Evolutionary conservation across 2,888 invertebrate species (phyloP).

Genomic region (Pristionchus japonicus): DNA sequence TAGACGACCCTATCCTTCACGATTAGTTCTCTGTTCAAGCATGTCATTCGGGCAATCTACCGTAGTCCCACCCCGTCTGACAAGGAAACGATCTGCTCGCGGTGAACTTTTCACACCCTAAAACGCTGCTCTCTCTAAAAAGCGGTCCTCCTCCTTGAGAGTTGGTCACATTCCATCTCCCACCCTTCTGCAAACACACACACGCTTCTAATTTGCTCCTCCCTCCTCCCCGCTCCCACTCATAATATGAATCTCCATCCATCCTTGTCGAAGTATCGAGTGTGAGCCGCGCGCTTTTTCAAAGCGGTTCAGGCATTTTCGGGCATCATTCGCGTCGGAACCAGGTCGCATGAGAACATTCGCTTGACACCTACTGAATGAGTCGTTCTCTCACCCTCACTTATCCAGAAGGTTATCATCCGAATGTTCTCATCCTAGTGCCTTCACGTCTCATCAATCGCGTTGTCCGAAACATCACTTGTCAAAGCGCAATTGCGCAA

Average conservation of each 20-base stretch:
- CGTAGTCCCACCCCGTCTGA: background rate
- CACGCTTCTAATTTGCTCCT: background rate
- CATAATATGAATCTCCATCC: background rate
- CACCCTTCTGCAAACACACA: background rate
- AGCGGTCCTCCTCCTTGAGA: too few relatives aligned
- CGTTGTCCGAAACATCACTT: too few relatives aligned
- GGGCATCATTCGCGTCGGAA: background rate
- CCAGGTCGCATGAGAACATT: too few relatives aligned
- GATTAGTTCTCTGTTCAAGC: conserved; percentile 3
- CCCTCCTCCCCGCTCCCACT: background rate
- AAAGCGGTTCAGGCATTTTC: background rate
- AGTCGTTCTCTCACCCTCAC: too few relatives aligned
- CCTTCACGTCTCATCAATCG: too few relatives aligned
- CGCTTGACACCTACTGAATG: background rate
- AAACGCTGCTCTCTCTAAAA: background rate
- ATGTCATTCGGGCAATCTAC: background rate
- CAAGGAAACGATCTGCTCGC: background rate
- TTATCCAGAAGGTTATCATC: too few relatives aligned
- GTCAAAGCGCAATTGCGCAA: background rate
- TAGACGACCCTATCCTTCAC: background rate
- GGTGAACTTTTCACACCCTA: background rate
- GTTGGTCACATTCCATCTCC: background rate
- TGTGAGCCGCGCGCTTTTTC: background rate
- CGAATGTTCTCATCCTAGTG: too few relatives aligned
- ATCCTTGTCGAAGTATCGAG: background rate